Base-by-base conservation (phyloP, 92 coral and sea anemone species). In the Paramuricea clavata region DNA sequence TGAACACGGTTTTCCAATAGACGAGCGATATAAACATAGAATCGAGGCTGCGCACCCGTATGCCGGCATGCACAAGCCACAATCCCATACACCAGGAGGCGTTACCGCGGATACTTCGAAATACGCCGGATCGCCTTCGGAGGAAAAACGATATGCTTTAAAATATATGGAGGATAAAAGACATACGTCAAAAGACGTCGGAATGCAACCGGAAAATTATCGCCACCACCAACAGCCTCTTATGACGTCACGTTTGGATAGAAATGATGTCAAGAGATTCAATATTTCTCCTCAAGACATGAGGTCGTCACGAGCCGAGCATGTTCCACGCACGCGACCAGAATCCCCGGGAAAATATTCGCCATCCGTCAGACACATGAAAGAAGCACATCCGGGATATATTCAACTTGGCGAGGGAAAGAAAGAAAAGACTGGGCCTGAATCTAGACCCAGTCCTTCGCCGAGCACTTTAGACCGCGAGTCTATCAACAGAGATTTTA, bases 401-500 rank as follows among this genome's bases (percentile, higher is more conserved):
- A 61, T 79, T 19, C 72, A 57, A 65, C 98, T 98, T 33, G 99
- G 95, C 71, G 93, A 93, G 67, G 76, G 60, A 25, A 95, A 93
- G 28, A 73, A 91, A 65, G 87, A 78, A 21, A 89, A 92, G 12
- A 83, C 64, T 17, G 95, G 91, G n/a, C 87, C 85, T 30, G 82
- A 74, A 6, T 70, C 85, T 6, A 77, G 90, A 50, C 78, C 86
- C 23, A 91, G 91, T 70, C 79, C 89, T 28, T 52, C 90, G 11
- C 92, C 93, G 7, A 90, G 93, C 3, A 25, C 84, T 13, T 32
- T 33, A 17, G 84, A 79, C 19, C 72, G 65, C 19, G 84, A 79
- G 12, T 59, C 84, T 6, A 79, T 79, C 41, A 59, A 35, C 9
- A 47, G 84, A 21, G 73, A 79, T 25, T 79, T 79, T 22, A 25